Conservation (phyloP, 2,888 invertebrate genomes). For the Agrilus biguttatus region DNA sequence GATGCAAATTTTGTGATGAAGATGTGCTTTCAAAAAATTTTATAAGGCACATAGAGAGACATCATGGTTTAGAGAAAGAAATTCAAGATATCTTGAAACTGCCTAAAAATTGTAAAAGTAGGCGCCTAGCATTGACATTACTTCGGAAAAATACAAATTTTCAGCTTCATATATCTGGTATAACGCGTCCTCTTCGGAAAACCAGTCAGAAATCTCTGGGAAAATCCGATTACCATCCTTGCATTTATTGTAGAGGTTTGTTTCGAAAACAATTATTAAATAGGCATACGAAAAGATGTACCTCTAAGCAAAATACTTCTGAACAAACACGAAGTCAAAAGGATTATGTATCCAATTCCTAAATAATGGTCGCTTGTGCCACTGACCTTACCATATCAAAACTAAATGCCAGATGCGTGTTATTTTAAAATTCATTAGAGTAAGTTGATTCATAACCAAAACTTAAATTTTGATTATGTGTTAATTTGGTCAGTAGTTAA, state of each 20-base stretch:
- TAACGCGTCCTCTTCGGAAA: not conserved
- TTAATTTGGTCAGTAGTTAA: constrained; percentile 1
- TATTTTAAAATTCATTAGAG: no score
- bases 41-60: no score
- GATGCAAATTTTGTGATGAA: no score
- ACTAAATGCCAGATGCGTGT: constrained; percentile 1
- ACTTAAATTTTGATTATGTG: no score
- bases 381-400: constrained; percentile 1
- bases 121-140: not conserved
- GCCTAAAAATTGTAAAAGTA: no score
- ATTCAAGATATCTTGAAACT: no score
- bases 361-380: constrained; percentile 1
- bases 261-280: not conserved
- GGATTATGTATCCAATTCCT: not conserved
- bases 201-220: not conserved
- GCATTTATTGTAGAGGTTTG: constrained; percentile 1
- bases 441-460: no score
- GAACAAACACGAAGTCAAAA: not conserved
- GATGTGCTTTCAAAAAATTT: no score
- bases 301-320: not conserved
- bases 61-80: no score
- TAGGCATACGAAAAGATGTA: constrained; percentile 1
- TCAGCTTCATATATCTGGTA: not conserved
- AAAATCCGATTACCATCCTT: not conserved
- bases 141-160: not conserved